Conservation (phyloP, 2,797 vertebrate species). For the Neomorphus geoffroyi region DNA sequence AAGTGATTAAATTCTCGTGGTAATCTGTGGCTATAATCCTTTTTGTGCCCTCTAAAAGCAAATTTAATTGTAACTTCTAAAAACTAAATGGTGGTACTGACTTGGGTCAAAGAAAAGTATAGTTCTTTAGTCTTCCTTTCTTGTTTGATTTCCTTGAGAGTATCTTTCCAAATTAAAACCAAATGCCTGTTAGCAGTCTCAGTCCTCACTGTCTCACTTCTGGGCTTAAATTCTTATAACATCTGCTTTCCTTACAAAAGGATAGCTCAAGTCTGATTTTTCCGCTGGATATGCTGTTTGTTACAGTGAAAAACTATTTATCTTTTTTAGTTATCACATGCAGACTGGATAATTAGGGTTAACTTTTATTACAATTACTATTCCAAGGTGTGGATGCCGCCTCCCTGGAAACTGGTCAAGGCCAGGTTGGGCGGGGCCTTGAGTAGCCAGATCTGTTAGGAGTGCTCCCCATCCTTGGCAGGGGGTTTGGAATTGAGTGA, state of each 20-base stretch:
- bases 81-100: not conserved
- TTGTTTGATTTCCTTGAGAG: not conserved
- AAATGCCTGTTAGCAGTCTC: not conserved
- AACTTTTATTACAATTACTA: not conserved
- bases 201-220: not conserved
- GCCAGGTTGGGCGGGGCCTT: too few species aligned
- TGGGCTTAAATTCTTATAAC: not conserved
- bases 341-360: not conserved
- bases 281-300: not conserved
- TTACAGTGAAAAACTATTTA: not conserved
- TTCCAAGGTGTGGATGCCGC: not conserved
- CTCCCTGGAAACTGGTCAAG: too few species aligned
- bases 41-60: slow-evolving; percentile 5
- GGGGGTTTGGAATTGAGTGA: too few species aligned
- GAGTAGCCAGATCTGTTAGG: too few species aligned
- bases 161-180: not conserved
- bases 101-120: not conserved
- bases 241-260: not conserved
- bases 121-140: not conserved
- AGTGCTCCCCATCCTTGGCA: too few species aligned
- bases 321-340: not conserved
- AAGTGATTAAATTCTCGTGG: slow-evolving; percentile 13
- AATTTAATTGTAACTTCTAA: not conserved
- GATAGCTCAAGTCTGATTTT: not conserved
- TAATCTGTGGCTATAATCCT: slow-evolving; percentile 43